These are phyloP conservation scores for Chaenogobius annularis DNA, from an alignment of 2,113 vertebrate species.

Conservation along the genomic window DNA sequence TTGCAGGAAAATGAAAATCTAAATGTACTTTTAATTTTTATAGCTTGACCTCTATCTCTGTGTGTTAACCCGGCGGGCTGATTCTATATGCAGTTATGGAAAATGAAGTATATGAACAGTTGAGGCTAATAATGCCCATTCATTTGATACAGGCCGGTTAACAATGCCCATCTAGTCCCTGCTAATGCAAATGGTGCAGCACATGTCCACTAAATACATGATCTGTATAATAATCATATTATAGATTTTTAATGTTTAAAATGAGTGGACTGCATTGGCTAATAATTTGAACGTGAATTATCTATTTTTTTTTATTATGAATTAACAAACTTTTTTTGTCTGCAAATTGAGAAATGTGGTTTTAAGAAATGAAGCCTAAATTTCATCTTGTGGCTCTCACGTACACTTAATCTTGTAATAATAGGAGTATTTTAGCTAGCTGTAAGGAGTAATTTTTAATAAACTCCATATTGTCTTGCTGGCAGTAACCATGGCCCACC, in stretches of 20 bases:
- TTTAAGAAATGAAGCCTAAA: conserved; percentile 20
- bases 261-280: conserved; percentile 41
- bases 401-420: conserved; percentile 63
- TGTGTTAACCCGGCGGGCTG: conserved; percentile 1
- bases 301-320: background rate
- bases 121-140: conserved; percentile 7
- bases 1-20: conserved; percentile 1
- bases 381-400: conserved; percentile 41
- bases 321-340: no score
- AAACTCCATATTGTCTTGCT: conserved; percentile 57
- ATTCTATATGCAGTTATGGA: conserved; percentile 1
- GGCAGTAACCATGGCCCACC: conserved; percentile 46
- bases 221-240: background rate
- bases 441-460: conserved; percentile 50
- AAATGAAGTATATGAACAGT: conserved; percentile 8
- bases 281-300: conserved; percentile 36
- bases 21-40: conserved; percentile 11
- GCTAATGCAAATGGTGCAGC: background rate
- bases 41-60: conserved; percentile 5
- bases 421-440: conserved; percentile 57
- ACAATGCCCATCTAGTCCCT: conserved; percentile 5
- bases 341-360: background rate
- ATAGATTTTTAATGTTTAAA: conserved; percentile 6
- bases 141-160: background rate
- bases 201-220: background rate